Evolutionary conservation across 2,888 invertebrate species (phyloP).

Genomic region (Drosophila niveifrons): DNA sequence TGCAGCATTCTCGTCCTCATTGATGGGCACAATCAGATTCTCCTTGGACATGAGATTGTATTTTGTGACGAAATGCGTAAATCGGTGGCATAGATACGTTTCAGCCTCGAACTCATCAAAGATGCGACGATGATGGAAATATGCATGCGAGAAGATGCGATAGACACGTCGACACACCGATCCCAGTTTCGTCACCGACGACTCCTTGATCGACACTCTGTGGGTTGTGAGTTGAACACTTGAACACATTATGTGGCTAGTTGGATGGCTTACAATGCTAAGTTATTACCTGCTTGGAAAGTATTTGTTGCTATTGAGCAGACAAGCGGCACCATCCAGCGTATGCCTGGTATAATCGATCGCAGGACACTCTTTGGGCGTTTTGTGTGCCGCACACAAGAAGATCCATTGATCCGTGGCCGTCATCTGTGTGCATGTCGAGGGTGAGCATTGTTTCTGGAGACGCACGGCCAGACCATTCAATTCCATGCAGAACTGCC

Average conservation of each 20-base stretch:
- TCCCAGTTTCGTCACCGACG: conserved; percentile 98
- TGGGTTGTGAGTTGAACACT: conserved; percentile 76
- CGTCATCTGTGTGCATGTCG: conserved; percentile 99
- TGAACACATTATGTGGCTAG: conserved; percentile 53
- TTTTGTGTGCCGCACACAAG: conserved; percentile 99
- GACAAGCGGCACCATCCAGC: conserved; percentile 98
- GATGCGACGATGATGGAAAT: conserved; percentile 98
- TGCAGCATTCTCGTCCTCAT: conserved; percentile 90
- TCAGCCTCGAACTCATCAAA: conserved; percentile 99
- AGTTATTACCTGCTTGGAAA: conserved; percentile 96
- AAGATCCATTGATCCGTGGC: conserved; percentile 99
- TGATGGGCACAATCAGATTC: conserved; percentile 98
- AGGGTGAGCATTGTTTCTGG: conserved; percentile 98
- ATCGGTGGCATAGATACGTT: conserved; percentile 97
- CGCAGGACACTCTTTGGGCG: conserved; percentile 99
- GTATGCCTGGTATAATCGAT: conserved; percentile 99
- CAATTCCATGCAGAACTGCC: conserved; percentile 99
- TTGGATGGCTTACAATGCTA: conserved; percentile 10
- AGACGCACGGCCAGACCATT: conserved; percentile 99
- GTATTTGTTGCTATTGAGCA: conserved; percentile 99
- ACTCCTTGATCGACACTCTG: conserved; percentile 99
- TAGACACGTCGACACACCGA: conserved; percentile 99
- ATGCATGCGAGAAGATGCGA: conserved; percentile 99
- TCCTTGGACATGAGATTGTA: conserved; percentile 99
- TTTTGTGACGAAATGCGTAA: conserved; percentile 99